Percentiles rank a stretch among this genome's conserved stretches.
Evolutionary conservation across 2,113 vertebrate genomes (phyloP).

Genomic region (Nettapus auritus): DNA sequence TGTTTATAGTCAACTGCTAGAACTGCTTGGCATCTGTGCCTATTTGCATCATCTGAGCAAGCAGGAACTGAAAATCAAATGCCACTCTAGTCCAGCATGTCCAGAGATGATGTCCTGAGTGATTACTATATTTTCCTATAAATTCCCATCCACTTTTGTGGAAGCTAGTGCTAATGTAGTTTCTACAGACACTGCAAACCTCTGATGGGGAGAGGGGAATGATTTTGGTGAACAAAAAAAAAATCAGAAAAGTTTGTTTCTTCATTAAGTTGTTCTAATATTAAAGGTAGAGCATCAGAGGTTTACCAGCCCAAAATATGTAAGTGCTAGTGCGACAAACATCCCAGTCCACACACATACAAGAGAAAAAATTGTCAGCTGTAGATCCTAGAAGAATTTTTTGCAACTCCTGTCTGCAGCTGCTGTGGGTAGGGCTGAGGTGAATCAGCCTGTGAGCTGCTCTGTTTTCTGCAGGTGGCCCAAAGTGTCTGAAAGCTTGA

Average conservation of each 20-base stretch:
- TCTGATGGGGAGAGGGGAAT: not conserved
- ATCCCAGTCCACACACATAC: not conserved
- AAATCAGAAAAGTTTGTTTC: not conserved
- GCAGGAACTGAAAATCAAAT: not conserved
- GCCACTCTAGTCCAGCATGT: not conserved
- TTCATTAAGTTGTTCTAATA: not conserved
- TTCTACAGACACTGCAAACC: not conserved
- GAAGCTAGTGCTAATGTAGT: not conserved
- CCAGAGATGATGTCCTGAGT: not conserved
- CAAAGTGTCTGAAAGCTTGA: not conserved
- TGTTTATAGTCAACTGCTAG: not conserved
- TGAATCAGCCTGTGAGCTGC: not conserved
- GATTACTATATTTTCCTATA: not conserved
- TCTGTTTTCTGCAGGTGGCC: accelerated
- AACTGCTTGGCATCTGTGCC: not conserved
- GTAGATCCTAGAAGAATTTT: not conserved
- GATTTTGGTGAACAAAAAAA: not conserved
- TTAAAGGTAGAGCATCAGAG: not conserved
- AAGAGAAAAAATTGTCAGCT: not conserved
- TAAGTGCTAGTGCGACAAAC: not conserved
- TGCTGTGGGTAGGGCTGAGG: not conserved
- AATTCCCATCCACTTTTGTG: not conserved
- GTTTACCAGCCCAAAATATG: not conserved
- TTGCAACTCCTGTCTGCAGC: not conserved
- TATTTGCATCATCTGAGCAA: not conserved